A percentile compares a stretch with the other conserved stretches of the same genome.
These are phyloP conservation scores for Plodia interpunctella DNA, from an alignment of 1,140 invertebrate species.

Conservation along the genomic window DNA sequence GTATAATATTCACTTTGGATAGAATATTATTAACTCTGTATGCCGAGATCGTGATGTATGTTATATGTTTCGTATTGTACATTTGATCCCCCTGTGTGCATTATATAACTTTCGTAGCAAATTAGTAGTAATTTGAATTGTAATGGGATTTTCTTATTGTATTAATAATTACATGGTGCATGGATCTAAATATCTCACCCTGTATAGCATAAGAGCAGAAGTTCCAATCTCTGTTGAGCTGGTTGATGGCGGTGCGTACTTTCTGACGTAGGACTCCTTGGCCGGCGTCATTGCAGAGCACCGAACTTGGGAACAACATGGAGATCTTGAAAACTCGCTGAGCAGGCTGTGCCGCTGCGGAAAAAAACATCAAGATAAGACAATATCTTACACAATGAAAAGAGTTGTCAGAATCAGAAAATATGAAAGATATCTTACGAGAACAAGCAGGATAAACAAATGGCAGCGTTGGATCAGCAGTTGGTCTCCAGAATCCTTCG, in stretches of 20 bases:
- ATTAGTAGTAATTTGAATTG: no score
- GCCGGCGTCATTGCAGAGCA: constrained; percentile 95
- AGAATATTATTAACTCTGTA: no score
- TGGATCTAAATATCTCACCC: constrained; percentile 73
- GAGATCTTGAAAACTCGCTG: constrained; percentile 95
- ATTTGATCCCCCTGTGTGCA: no score
- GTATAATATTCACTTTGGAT: no score
- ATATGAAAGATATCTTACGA: constrained; percentile 76
- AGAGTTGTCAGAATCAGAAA: no score
- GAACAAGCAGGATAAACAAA: constrained; percentile 94
- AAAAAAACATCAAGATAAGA: constrained; percentile 19
- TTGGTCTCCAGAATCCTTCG: constrained; percentile 97
- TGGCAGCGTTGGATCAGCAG: constrained; percentile 85
- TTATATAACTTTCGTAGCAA: no score
- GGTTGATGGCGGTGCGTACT: constrained; percentile 91
- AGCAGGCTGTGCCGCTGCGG: constrained; percentile 86
- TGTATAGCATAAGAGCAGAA: constrained; percentile 94
- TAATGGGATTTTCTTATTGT: no score
- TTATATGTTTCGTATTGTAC: no score
- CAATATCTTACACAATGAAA: no score
- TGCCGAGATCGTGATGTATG: no score
- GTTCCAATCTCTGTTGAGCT: constrained; percentile 94
- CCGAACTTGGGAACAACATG: constrained; percentile 95
- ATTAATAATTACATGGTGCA: neutral
- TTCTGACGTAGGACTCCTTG: constrained; percentile 93